Base-by-base conservation (phyloP, 2,888 invertebrate species). In the Drosophila mimica region DNA sequence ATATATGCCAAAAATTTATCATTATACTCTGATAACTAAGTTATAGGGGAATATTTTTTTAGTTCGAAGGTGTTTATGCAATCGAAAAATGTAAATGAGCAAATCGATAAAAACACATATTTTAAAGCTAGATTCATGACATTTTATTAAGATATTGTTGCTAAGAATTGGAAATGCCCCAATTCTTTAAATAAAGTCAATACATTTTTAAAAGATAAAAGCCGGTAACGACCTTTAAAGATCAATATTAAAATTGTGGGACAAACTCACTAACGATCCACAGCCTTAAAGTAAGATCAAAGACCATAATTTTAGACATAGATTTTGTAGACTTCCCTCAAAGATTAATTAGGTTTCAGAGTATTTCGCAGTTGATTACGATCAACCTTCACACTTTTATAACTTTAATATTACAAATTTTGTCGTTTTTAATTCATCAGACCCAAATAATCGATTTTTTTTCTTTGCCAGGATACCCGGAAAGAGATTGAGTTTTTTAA, bases 1-100 rank as follows among this genome's bases (percentile, higher is more conserved):
- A 79, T 43, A 52, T n/a, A 34, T 31, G 28, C 57, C 17, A 51
- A 61, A 71, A 25, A 46, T 46, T 8, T 20, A 25, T 46, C 1
- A 46, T 25, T 46, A 46, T 20, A 25, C 4, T 46, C 8, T 43
- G 4, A 15, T 20, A 20, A 2, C 7, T 46, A 20, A 20, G 7
- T 7, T 2, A 46, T 13, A 13, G 0, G 7, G 0, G 4, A 20
- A 20, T 20, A 7, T 4, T 20, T 46, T 7, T 7, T 46, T 15
- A 43, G 20, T 20, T 13, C 46, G 25, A 20, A 43, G 11, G 20
- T 11, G 11, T 20, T 40, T 43, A 43, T 43, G 43, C 20, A 43
- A 43, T 43, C 20, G 43, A 20, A 0, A 11, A 43, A 43, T 11
- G 20, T 0, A 43, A 43, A 43, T 43, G 11, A 20, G 1, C 11